Evolutionary conservation across 2,888 invertebrate genomes (phyloP), one percentile per base, ranked within the genome.

Genomic region (Malacosoma neustria): DNA sequence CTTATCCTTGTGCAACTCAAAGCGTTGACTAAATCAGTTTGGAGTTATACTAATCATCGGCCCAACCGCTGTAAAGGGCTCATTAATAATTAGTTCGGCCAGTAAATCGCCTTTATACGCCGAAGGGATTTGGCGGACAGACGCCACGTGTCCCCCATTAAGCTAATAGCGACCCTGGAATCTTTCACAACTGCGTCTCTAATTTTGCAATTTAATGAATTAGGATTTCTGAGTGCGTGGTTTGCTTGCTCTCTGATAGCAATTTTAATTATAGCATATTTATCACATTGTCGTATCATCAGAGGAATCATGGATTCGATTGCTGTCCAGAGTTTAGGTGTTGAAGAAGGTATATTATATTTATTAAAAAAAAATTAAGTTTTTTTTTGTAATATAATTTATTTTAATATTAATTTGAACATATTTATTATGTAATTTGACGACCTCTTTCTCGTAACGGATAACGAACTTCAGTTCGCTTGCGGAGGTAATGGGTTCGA

Each of bases 21-120:
- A 22, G 9, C 22, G 9, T 30, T 33, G 31, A 29, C 31, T 38
- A 75, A 80, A 77, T 73, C 72, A 56, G 34, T 54, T 46, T 52
- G 41, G 55, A 66, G 75, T 72, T 77, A 72, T 72, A 68, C 66
- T 69, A 75, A 81, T 81, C 77, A 76, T 67, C 63, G 67, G 43
- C 42, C 57, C 58, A 51, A 61, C 72, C 70, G 57, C 65, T 70
- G 71, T 69, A 76, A 75, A 73, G 70, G 22, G 70, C 54, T 60
- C 73, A 80, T 84, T 81, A 77, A 84, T 81, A 75, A 81, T 81
- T 69, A 73, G 84, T 81, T 80, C 71, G 75, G 77, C 67, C 57
- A 67, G 66, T 71, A 81, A 82, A 84, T 80, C 79, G 76, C 73
- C 81, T 79, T 76, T 72, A 74, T 72, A 64, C 72, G 69, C 52